A percentile compares a stretch with the other conserved stretches of the same genome.
Conservation (phyloP, 2,113 vertebrate species). For the Ahaetulla prasina region DNA sequence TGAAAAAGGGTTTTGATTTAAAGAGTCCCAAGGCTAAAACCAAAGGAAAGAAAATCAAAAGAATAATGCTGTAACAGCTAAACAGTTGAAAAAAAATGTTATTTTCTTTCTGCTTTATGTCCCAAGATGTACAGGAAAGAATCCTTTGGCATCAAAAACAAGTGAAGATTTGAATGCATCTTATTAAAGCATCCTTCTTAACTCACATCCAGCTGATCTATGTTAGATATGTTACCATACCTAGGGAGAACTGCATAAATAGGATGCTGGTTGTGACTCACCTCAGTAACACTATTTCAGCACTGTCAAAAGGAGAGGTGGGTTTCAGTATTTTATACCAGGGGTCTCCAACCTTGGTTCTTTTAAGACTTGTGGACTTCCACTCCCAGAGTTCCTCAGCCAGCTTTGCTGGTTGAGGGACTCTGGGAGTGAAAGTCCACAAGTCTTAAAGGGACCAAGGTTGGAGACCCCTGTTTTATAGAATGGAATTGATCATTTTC, state of each 20-base stretch:
- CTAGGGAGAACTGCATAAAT: neutral
- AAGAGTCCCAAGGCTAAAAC: constrained; percentile 37
- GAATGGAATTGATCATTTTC: neutral
- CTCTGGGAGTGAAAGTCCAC: too few species aligned
- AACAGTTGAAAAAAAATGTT: constrained; percentile 21
- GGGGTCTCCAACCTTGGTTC: too few species aligned
- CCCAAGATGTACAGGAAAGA: constrained; percentile 11
- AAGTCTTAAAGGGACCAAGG: too few species aligned
- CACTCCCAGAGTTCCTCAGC: too few species aligned
- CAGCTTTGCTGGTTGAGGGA: too few species aligned
- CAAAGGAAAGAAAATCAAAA: constrained; percentile 21
- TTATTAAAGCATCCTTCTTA: neutral
- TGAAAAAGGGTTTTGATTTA: constrained; percentile 35
- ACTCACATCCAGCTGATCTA: neutral
- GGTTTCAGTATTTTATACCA: neutral
- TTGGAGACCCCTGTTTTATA: too few species aligned
- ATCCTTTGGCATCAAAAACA: neutral
- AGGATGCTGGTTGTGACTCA: neutral
- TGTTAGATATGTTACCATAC: neutral
- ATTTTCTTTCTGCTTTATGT: constrained; percentile 21
- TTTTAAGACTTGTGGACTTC: too few species aligned
- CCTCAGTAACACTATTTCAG: neutral
- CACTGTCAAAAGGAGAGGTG: neutral
- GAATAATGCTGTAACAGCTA: constrained; percentile 12
- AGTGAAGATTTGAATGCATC: neutral